These are phyloP conservation scores for Hyperoplus lanceolatus DNA, from an alignment of 2,797 vertebrate genomes.

Conservation along the genomic window DNA sequence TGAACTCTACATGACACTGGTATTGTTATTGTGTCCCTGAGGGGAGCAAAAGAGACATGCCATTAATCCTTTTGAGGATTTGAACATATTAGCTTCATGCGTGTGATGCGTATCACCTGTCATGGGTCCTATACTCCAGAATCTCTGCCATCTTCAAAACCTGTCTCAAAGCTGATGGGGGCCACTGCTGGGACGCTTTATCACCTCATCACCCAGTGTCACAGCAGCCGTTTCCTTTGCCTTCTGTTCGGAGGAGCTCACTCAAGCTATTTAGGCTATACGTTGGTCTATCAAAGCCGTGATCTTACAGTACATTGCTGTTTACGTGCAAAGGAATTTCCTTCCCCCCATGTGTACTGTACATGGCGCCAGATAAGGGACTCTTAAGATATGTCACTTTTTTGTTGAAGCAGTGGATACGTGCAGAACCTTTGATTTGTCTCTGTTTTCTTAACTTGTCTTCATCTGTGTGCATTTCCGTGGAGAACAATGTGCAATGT, in stretches of 20 bases:
- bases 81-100: not conserved
- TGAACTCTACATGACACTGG: not conserved
- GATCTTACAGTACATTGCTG: slow-evolving; percentile 45
- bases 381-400: slow-evolving; percentile 15
- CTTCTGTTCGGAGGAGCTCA: not conserved
- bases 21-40: not conserved
- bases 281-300: slow-evolving; percentile 15
- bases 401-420: slow-evolving; percentile 12
- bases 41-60: not conserved
- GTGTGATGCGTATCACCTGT: slow-evolving; percentile 28
- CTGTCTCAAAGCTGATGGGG: slow-evolving; percentile 36
- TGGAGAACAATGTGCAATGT: not conserved
- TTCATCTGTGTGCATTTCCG: slow-evolving; percentile 9
- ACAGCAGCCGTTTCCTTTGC: slow-evolving; percentile 10
- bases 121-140: not conserved
- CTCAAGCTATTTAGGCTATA: slow-evolving; percentile 33
- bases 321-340: slow-evolving; percentile 51
- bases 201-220: slow-evolving; percentile 45
- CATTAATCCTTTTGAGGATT: slow-evolving; percentile 9
- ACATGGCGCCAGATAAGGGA: slow-evolving; percentile 43
- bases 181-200: slow-evolving; percentile 40
- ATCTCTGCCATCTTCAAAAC: slow-evolving; percentile 17
- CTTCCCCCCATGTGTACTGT: slow-evolving; percentile 6
- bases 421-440: not conserved
- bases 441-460: not conserved